These are phyloP conservation scores for Hydropotes inermis DNA, from an alignment of 2,113 vertebrate species.

Conservation along the genomic window DNA sequence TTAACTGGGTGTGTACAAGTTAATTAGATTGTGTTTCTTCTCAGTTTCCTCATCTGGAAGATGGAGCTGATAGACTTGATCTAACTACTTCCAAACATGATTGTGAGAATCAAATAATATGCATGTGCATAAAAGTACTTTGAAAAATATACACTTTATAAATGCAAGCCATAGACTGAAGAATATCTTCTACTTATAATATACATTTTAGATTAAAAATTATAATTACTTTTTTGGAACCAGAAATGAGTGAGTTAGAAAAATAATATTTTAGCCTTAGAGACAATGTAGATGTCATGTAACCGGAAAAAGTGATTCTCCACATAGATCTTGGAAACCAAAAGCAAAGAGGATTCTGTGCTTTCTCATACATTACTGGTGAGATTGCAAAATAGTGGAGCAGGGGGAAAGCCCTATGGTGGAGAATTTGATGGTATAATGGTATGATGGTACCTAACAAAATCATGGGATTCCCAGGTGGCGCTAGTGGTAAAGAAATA, in stretches of 20 bases:
- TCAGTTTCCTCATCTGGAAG: constrained; percentile 14
- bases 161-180: background rate
- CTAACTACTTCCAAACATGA: background rate
- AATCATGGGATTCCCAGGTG: background rate
- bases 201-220: background rate
- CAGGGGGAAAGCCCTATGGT: background rate
- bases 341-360: background rate
- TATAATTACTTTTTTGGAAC: background rate
- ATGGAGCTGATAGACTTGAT: background rate
- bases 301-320: background rate
- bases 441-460: background rate
- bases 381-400: background rate
- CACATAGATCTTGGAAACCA: background rate
- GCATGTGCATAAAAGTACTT: background rate
- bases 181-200: background rate
- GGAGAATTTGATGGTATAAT: background rate
- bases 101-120: background rate
- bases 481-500: background rate
- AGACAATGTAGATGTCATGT: background rate
- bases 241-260: background rate
- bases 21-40: background rate
- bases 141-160: background rate
- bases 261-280: constrained; percentile 7
- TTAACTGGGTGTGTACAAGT: background rate
- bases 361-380: background rate